Evolutionary conservation across 1,140 invertebrate species (phyloP).

Genomic region (Drosophila tani): DNA sequence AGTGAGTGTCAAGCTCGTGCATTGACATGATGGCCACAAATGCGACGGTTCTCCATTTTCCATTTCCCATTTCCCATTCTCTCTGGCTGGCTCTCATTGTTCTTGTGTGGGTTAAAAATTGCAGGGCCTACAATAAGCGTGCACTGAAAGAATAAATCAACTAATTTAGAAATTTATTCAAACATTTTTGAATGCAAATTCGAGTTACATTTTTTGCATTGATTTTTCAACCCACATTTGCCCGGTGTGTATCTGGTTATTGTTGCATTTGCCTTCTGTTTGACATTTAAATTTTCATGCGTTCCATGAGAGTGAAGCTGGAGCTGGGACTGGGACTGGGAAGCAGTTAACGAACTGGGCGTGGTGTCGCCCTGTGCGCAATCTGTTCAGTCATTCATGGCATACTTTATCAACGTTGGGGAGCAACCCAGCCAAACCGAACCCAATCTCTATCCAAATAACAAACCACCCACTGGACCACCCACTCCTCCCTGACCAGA

Average conservation of each 20-base stretch:
- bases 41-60: slow-evolving; percentile 37
- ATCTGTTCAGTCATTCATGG: slow-evolving; percentile 80
- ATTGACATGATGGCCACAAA: slow-evolving; percentile 76
- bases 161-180: not conserved
- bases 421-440: slow-evolving; percentile 15
- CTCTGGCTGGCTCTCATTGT: slow-evolving; percentile 32
- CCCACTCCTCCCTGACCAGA: slow-evolving; percentile 11
- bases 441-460: not conserved
- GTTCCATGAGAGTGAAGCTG: slow-evolving; percentile 34
- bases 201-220: not conserved
- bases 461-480: slow-evolving; percentile 9
- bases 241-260: slow-evolving; percentile 14
- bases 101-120: slow-evolving; percentile 50
- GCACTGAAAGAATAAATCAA: slow-evolving; percentile 4
- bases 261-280: slow-evolving; percentile 50
- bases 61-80: slow-evolving; percentile 25
- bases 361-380: slow-evolving; percentile 47
- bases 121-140: slow-evolving; percentile 29
- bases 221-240: not conserved
- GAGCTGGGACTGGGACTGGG: not conserved
- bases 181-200: not conserved
- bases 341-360: slow-evolving; percentile 43
- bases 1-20: slow-evolving; percentile 70
- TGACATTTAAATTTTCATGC: slow-evolving; percentile 64
- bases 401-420: slow-evolving; percentile 74